Evolutionary conservation across 2,797 vertebrate genomes (phyloP).

Genomic region (Argentina silus): DNA sequence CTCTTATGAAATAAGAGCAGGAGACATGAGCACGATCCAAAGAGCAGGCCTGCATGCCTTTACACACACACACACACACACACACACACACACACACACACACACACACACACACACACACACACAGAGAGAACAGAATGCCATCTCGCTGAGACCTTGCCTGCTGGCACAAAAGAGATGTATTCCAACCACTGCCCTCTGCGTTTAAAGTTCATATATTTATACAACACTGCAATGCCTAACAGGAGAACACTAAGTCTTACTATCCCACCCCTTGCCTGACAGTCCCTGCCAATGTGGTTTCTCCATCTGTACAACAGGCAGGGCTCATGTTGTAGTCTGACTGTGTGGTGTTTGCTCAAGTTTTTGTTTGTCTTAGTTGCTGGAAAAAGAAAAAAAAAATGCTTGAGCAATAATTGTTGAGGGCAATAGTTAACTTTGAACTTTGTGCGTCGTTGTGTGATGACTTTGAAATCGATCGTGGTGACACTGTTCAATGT

Average conservation of each 20-base stretch:
- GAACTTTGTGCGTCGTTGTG: slow-evolving; percentile 18
- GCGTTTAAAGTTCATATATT: neutral
- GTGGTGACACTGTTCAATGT: neutral
- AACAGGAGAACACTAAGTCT: slow-evolving; percentile 27
- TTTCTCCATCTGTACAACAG: slow-evolving; percentile 32
- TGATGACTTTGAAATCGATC: slow-evolving; percentile 3
- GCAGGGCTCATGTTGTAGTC: slow-evolving; percentile 41
- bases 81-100: neutral
- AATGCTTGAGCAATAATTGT: slow-evolving; percentile 42
- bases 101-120: neutral
- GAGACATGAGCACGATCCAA: slow-evolving; percentile 66
- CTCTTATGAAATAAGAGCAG: slow-evolving; percentile 76
- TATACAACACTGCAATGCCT: slow-evolving; percentile 13
- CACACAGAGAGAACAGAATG: no score
- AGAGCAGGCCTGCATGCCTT: slow-evolving; percentile 61
- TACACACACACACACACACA: slow-evolving; percentile 36
- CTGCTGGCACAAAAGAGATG: neutral
- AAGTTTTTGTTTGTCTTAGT: slow-evolving; percentile 50
- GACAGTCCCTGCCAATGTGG: neutral
- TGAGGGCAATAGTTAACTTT: slow-evolving; percentile 26
- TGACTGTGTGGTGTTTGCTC: slow-evolving; percentile 24
- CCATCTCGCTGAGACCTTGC: neutral
- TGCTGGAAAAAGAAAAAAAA: slow-evolving; percentile 15
- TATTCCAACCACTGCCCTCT: neutral
- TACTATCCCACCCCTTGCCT: slow-evolving; percentile 21